Base-by-base conservation (phyloP, 2,797 vertebrate species). In the Toxotes lorentzi region DNA sequence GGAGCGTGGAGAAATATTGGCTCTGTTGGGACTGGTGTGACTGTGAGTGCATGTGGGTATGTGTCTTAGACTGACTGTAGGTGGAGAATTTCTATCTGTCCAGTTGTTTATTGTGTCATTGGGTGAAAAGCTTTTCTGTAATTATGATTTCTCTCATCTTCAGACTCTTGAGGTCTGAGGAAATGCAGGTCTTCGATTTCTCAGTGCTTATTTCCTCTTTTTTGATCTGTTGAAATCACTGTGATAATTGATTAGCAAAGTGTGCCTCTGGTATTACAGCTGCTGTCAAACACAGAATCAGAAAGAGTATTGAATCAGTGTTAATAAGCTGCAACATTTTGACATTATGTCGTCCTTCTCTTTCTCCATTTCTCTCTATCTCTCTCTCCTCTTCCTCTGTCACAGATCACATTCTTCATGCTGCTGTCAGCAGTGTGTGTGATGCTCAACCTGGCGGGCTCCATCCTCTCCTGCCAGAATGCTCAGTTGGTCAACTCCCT, bases 371-470 rank as follows among this genome's bases (percentile, higher is more conserved):
- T 74, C 41, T 50, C 23, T 68, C 8, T 84, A 24, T 74, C 23
- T 27, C 41, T 40, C 57, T 74, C 24, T 56, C 41, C 41, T 81
- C 23, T 43, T 30, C 59, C 65, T 83, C 57, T 80, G 43, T 83
- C 81, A 74, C 95, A 99, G 98, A 98, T 99, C 86, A 99, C 97
- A 43, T 99, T 99, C 93, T 99, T 99, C 95, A 99, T 99, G 97
- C 94, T 99, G 92, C 95, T 99, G 78, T 99, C 98, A 3, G 98
- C 97, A 0, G 98, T 99, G 88, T 99, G 98, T 11, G 98, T 99
- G 83, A 99, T 99, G 97, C 95, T 99, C 86, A 99, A 99, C 93
- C 93, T 99, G 92, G 98, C 98, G 0, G 98, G 98, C 38, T 99
- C 98, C 83, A 99, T 99, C 84, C 96, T 99, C 43, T 99, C 98